Conservation (phyloP, 2,113 vertebrate genomes). For the Ctenomys sociabilis region DNA sequence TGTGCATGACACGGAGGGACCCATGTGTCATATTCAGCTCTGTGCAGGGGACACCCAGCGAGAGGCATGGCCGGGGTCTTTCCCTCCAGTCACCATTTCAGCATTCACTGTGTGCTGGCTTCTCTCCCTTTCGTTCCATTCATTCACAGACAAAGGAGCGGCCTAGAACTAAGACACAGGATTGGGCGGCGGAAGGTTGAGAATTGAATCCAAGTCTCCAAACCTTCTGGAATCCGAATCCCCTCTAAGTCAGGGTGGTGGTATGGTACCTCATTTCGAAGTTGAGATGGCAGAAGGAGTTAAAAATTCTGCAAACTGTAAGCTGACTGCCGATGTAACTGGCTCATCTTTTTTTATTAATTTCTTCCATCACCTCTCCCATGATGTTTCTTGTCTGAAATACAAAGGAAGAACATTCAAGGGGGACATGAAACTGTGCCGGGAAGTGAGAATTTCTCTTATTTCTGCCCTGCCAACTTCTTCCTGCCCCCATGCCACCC, state of each 20-base stretch:
- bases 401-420: neutral
- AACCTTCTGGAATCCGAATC: neutral
- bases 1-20: neutral
- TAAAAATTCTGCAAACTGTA: neutral
- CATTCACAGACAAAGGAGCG: neutral
- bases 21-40: accelerated
- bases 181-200: neutral
- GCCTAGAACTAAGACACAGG: neutral
- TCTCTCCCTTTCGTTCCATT: neutral
- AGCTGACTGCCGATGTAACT: neutral
- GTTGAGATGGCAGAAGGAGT: neutral
- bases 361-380: neutral
- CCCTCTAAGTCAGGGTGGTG: accelerated
- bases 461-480: neutral
- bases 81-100: neutral
- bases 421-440: accelerated
- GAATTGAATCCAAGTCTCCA: neutral
- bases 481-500: neutral
- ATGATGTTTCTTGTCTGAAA: neutral
- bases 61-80: neutral
- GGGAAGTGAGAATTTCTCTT: neutral
- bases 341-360: accelerated
- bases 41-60: accelerated
- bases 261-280: neutral
- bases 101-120: neutral